Conservation (phyloP, 2,888 invertebrate species). For the Drosophila acutilabella region DNA sequence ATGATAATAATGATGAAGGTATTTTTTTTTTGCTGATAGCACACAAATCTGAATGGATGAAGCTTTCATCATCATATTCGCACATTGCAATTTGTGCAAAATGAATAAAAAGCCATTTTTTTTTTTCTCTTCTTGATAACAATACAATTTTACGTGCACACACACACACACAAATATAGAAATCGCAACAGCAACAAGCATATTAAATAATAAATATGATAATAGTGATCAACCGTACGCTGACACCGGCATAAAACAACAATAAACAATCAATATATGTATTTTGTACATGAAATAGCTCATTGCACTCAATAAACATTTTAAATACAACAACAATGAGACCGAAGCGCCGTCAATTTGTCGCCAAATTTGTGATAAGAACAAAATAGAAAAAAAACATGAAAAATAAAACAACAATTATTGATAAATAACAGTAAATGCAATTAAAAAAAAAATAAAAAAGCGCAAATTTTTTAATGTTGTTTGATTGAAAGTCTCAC, state of each 20-base stretch:
- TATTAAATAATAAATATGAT: slow-evolving; percentile 31
- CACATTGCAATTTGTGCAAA: slow-evolving; percentile 29
- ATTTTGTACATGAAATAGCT: slow-evolving; percentile 20
- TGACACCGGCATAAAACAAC: slow-evolving; percentile 29
- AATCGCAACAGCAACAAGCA: slow-evolving; percentile 6
- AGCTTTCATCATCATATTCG: slow-evolving; percentile 13
- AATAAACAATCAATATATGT: slow-evolving; percentile 35
- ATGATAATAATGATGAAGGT: slow-evolving; percentile 17
- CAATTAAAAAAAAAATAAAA: slow-evolving; percentile 26
- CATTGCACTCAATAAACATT: slow-evolving; percentile 30
- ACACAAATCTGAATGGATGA: slow-evolving; percentile 52
- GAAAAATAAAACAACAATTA: slow-evolving; percentile 12
- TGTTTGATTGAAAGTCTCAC: slow-evolving; percentile 1
- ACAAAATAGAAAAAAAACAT: slow-evolving; percentile 20
- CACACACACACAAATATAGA: slow-evolving; percentile 5
- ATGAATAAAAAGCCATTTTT: slow-evolving; percentile 42
- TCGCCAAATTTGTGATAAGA: slow-evolving; percentile 71
- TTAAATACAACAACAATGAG: slow-evolving; percentile 8
- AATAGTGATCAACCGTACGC: slow-evolving; percentile 29
- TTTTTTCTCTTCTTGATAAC: slow-evolving; percentile 39
- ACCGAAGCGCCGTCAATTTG: slow-evolving; percentile 59
- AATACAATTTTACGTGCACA: slow-evolving; percentile 21
- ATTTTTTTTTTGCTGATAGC: slow-evolving; percentile 29
- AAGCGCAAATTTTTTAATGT: slow-evolving; percentile 10
- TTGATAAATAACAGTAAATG: slow-evolving; percentile 12